phyloP scores from a whole-genome alignment of 2,797 vertebrate species.

The Danio jaintianensis region DNA sequence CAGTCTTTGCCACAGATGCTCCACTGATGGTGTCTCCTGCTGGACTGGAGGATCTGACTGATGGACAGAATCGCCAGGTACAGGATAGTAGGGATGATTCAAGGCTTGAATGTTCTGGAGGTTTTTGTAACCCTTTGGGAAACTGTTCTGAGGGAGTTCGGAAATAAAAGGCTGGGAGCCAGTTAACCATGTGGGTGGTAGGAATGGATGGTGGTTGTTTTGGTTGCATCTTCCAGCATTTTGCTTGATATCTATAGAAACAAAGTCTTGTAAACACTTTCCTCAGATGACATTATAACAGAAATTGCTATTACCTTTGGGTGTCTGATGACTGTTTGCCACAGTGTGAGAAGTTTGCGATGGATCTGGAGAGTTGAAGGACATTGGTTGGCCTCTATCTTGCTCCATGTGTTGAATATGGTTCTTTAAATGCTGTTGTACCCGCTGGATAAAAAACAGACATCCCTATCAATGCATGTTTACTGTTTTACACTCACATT shows the following conservation, averaged over 20 bases:
- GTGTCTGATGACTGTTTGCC: neutral
- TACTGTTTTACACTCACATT: neutral
- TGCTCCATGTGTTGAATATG: conserved; percentile 57
- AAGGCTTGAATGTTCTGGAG: conserved; percentile 45
- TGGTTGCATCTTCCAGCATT: conserved; percentile 44
- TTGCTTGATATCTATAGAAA: conserved; percentile 34
- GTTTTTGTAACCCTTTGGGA: conserved; percentile 45
- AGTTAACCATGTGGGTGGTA: conserved; percentile 64
- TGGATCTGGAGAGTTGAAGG: conserved; percentile 57
- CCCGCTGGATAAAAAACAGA: conserved; percentile 59
- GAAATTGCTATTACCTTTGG: conserved; percentile 17
- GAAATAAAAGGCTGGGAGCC: conserved; percentile 44
- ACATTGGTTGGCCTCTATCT: conserved; percentile 11
- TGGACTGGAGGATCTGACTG: conserved; percentile 30
- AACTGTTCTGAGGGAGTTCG: conserved; percentile 46
- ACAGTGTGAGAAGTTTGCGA: conserved; percentile 22
- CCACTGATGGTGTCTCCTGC: conserved; percentile 47
- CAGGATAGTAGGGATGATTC: conserved; percentile 7
- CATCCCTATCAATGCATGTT: neutral
- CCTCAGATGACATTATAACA: neutral
- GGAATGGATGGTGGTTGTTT: conserved; percentile 11
- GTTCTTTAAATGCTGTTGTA: conserved; percentile 61
- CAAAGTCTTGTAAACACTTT: neutral
- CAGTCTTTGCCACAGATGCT: conserved; percentile 25
- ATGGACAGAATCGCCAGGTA: conserved; percentile 50